These are phyloP conservation scores for Paedocypris micromegethes DNA, from an alignment of 2,797 vertebrate species.

Conservation along the genomic window DNA sequence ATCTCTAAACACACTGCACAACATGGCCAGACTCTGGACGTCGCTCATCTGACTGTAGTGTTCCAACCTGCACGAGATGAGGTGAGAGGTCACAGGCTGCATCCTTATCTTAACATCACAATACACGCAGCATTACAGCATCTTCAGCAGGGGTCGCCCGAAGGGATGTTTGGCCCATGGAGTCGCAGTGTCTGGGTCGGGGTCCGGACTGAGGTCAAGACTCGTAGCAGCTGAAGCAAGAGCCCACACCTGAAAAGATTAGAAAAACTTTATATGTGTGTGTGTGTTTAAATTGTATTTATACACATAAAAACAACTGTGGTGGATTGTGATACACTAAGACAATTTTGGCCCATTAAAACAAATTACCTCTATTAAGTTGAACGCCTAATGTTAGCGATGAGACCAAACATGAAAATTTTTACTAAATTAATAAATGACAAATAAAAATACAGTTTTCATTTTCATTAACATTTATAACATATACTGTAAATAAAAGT, in stretches of 20 bases:
- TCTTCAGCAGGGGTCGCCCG: slow-evolving; percentile 89
- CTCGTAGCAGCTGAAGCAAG: slow-evolving; percentile 87
- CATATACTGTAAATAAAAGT: too few relatives aligned
- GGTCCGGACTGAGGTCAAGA: slow-evolving; percentile 84
- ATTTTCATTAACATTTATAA: too few relatives aligned
- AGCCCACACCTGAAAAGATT: slow-evolving; percentile 86
- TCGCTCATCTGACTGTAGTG: slow-evolving; percentile 94
- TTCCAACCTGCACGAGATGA: slow-evolving; percentile 71
- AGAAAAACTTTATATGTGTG: neutral
- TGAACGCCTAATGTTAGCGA: too few relatives aligned
- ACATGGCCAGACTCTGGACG: slow-evolving; percentile 93
- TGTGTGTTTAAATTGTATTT: neutral
- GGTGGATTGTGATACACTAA: too few relatives aligned
- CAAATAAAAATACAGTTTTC: too few relatives aligned
- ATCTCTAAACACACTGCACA: slow-evolving; percentile 88
- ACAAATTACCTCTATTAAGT: too few relatives aligned
- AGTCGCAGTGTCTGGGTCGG: slow-evolving; percentile 87
- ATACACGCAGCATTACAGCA: slow-evolving; percentile 68
- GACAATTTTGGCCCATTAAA: too few relatives aligned
- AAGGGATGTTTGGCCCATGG: slow-evolving; percentile 97
- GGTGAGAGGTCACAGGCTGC: neutral
- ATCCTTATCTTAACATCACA: slow-evolving; percentile 44
- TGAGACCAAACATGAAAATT: too few relatives aligned
- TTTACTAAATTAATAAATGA: too few relatives aligned
- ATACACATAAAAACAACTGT: neutral